A percentile compares a stretch with the other conserved stretches of the same genome.
Evolutionary conservation across 2,888 invertebrate genomes (phyloP).

Genomic region (Piscicola geometra): DNA sequence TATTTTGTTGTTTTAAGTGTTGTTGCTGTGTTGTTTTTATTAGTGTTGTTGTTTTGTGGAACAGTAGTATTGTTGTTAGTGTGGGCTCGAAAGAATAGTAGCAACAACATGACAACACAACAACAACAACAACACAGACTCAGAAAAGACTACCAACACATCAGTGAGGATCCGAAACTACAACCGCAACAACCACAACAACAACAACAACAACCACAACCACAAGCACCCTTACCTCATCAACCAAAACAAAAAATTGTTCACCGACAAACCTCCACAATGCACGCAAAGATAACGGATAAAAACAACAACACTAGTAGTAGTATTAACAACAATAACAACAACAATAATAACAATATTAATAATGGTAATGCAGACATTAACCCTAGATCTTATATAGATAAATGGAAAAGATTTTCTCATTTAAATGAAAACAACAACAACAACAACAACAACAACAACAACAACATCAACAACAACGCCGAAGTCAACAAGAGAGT

Average conservation of each 20-base stretch:
- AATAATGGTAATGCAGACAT: neutral
- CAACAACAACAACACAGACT: neutral
- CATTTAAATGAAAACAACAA: neutral
- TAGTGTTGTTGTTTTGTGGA: too few species aligned
- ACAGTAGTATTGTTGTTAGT: too few species aligned
- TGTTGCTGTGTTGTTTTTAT: too few species aligned
- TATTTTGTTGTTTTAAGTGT: too few species aligned
- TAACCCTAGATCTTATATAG: too few species aligned
- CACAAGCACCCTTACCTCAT: too few species aligned
- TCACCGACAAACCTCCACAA: neutral
- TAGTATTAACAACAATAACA: neutral
- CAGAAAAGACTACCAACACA: conserved; percentile 8
- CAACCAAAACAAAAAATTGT: neutral
- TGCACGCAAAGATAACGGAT: neutral
- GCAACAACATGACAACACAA: neutral
- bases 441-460: neutral
- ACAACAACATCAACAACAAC: neutral
- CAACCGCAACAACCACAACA: neutral
- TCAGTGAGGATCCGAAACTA: neutral
- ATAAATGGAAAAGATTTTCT: too few species aligned
- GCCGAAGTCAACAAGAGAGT: neutral
- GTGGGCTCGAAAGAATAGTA: too few species aligned
- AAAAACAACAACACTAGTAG: neutral
- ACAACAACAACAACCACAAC: too few species aligned
- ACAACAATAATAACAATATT: neutral